Evolutionary conservation across 2,888 invertebrate genomes (phyloP).

Genomic region (Deilephila elpenor): DNA sequence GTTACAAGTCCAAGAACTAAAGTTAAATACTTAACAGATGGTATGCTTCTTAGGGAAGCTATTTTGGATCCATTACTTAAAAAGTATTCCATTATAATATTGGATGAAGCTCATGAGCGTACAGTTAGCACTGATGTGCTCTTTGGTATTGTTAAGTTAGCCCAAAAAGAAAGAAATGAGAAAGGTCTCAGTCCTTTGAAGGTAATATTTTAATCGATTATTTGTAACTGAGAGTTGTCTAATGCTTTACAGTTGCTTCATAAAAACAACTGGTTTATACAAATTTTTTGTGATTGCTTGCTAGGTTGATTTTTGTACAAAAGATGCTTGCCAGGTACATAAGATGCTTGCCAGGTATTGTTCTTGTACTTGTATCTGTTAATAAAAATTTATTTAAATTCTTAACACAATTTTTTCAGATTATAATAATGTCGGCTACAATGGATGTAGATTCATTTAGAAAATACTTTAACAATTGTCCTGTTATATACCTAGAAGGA

Average conservation of each 20-base stretch:
- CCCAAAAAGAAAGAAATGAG: constrained; percentile 89
- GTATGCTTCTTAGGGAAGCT: constrained; percentile 96
- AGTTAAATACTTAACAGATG: constrained; percentile 97
- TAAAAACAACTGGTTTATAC: too few relatives aligned
- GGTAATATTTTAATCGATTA: constrained; percentile 63
- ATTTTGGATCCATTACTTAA: constrained; percentile 90
- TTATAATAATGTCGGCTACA: constrained; percentile 97
- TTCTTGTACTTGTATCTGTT: too few relatives aligned
- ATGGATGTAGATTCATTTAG: constrained; percentile 98
- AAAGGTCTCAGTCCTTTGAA: constrained; percentile 87
- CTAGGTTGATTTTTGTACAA: background rate
- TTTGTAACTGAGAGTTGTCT: too few relatives aligned
- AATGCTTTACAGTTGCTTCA: too few relatives aligned
- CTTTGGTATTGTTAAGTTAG: constrained; percentile 95
- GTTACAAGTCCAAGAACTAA: constrained; percentile 91
- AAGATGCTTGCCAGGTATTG: too few relatives aligned
- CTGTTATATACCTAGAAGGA: constrained; percentile 95
- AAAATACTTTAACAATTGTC: constrained; percentile 93
- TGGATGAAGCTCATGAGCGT: constrained; percentile 98
- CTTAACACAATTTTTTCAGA: constrained; percentile 71
- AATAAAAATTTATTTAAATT: constrained; percentile 1
- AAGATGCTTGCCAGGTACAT: too few relatives aligned
- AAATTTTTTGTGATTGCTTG: too few relatives aligned
- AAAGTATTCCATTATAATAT: constrained; percentile 92
- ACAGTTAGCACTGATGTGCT: constrained; percentile 97